Percentiles rank a stretch among this genome's conserved stretches.
Evolutionary conservation across 1,140 invertebrate genomes (phyloP).

Genomic region (Aethina tumida): DNA sequence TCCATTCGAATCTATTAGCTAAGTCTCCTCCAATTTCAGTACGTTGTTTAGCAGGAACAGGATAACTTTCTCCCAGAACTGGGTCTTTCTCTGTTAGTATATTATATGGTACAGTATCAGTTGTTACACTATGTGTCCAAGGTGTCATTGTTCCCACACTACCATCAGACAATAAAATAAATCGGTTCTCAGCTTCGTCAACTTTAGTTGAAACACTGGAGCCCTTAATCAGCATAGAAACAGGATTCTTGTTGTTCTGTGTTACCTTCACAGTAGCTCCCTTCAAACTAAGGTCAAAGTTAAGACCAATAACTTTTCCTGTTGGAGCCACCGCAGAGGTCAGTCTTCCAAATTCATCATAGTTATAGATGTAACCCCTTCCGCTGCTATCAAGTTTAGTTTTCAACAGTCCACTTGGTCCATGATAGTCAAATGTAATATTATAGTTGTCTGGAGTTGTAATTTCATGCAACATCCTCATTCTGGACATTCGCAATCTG

Average conservation of each 20-base stretch:
- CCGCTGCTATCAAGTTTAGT: slow-evolving; percentile 84
- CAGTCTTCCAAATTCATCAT: slow-evolving; percentile 88
- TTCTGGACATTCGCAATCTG: slow-evolving; percentile 74
- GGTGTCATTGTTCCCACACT: slow-evolving; percentile 68
- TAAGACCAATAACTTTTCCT: slow-evolving; percentile 74
- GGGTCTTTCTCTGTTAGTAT: slow-evolving; percentile 74
- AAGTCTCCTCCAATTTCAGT: slow-evolving; percentile 82
- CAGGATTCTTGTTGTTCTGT: slow-evolving; percentile 70
- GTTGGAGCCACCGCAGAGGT: slow-evolving; percentile 86
- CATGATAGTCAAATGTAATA: slow-evolving; percentile 87
- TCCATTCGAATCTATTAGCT: slow-evolving; percentile 90
- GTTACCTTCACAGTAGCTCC: slow-evolving; percentile 78
- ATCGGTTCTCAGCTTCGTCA: slow-evolving; percentile 70
- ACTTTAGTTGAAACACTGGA: slow-evolving; percentile 70
- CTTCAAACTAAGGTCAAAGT: slow-evolving; percentile 79
- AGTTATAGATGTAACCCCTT: slow-evolving; percentile 87
- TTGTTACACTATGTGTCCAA: slow-evolving; percentile 74
- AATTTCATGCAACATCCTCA: slow-evolving; percentile 81
- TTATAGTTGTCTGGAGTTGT: slow-evolving; percentile 86
- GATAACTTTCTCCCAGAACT: slow-evolving; percentile 77
- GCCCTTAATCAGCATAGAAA: slow-evolving; percentile 79
- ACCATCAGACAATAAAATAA: slow-evolving; percentile 70
- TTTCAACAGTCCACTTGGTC: slow-evolving; percentile 76
- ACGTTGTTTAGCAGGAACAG: slow-evolving; percentile 79
- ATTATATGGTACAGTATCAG: slow-evolving; percentile 76